Conservation (phyloP, 2,113 vertebrate genomes). For the Psittacula cyanocephala region DNA sequence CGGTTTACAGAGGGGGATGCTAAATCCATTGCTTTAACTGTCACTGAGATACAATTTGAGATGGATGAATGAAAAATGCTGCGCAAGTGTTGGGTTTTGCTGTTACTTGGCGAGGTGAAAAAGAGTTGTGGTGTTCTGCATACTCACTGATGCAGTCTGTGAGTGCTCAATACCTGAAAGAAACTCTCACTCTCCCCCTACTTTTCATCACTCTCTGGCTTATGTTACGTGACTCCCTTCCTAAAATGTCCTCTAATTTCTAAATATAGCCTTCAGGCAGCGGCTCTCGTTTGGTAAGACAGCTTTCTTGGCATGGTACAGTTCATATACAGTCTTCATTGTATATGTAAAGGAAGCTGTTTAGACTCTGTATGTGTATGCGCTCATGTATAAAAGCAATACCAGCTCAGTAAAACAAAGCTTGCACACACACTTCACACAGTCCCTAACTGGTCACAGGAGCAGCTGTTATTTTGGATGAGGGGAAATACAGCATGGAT, state of each 20-base stretch:
- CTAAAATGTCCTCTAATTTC: background rate
- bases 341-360: background rate
- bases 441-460: background rate
- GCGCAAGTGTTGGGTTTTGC: background rate
- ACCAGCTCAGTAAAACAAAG: background rate
- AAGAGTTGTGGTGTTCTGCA: background rate
- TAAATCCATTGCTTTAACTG: background rate
- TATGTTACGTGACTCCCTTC: background rate
- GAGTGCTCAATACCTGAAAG: background rate
- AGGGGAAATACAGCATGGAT: background rate
- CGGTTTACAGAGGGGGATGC: background rate
- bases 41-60: background rate
- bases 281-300: background rate
- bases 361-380: background rate
- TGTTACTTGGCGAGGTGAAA: background rate
- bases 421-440: background rate
- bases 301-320: slow-evolving; percentile 2
- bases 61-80: slow-evolving; percentile 20
- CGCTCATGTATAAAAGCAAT: background rate
- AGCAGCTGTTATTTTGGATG: background rate
- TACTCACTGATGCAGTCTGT: background rate
- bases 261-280: slow-evolving; percentile 27
- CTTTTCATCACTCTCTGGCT: background rate
- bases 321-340: slow-evolving; percentile 9
- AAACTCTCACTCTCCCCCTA: background rate